These are phyloP conservation scores for Zophobas atratus DNA, from an alignment of 1,140 invertebrate species.

Conservation along the genomic window DNA sequence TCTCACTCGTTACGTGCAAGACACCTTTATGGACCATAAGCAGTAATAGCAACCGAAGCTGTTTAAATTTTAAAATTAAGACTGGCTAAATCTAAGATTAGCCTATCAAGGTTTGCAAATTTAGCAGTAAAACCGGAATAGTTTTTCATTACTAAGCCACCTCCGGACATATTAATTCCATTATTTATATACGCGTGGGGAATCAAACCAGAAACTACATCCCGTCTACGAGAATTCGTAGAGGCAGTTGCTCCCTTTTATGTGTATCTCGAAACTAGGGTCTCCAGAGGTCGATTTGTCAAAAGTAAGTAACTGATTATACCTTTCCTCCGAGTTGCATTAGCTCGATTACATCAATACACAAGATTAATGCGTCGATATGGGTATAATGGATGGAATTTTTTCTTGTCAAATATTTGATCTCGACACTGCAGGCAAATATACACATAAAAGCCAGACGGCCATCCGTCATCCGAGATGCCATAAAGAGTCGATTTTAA, in stretches of 20 bases:
- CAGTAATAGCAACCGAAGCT: slow-evolving; percentile 39
- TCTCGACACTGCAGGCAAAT: slow-evolving; percentile 16
- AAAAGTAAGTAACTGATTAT: slow-evolving; percentile 57
- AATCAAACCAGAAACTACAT: slow-evolving; percentile 10
- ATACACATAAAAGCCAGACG: slow-evolving; percentile 15
- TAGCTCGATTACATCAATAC: slow-evolving; percentile 58
- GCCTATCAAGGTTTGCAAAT: slow-evolving; percentile 26
- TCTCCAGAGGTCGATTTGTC: slow-evolving; percentile 54
- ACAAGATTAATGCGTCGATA: slow-evolving; percentile 56
- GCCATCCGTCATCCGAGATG: slow-evolving; percentile 1
- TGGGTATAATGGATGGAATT: slow-evolving; percentile 51
- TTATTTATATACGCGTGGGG: slow-evolving; percentile 36
- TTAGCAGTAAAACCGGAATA: slow-evolving; percentile 45
- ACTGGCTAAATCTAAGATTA: slow-evolving; percentile 45
- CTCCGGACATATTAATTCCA: slow-evolving; percentile 45
- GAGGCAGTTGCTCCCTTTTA: slow-evolving; percentile 25
- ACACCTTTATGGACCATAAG: slow-evolving; percentile 46
- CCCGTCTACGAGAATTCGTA: slow-evolving; percentile 10
- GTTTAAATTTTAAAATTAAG: slow-evolving; percentile 53
- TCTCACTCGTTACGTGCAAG: slow-evolving; percentile 41
- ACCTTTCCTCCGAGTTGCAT: slow-evolving; percentile 51
- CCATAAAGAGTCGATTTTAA: not conserved
- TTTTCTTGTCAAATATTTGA: slow-evolving; percentile 42
- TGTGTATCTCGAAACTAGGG: slow-evolving; percentile 26
- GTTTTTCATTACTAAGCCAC: slow-evolving; percentile 45